phyloP scores from a whole-genome alignment of 92 coral and sea anemone genomes.

The Actinostola sp. region DNA sequence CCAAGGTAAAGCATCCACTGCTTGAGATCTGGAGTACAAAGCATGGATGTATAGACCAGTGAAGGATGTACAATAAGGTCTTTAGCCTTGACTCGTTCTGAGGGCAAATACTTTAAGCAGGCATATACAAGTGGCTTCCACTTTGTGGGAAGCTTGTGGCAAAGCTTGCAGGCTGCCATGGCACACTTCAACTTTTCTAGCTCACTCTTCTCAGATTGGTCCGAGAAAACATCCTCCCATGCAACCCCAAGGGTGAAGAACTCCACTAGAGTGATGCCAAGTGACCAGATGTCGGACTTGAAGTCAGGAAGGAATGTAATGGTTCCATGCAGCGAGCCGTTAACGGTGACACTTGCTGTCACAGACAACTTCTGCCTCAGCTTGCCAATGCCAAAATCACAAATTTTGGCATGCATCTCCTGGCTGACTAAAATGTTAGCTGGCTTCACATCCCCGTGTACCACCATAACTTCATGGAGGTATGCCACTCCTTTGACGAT shows the following conservation, averaged over 20 bases:
- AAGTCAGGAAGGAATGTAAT: conserved; percentile 24
- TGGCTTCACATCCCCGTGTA: conserved; percentile 57
- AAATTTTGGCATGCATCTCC: conserved; percentile 44
- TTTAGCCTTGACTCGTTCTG: conserved; percentile 8
- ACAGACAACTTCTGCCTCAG: conserved; percentile 37
- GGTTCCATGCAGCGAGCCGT: conserved; percentile 44
- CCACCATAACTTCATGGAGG: conserved; percentile 49
- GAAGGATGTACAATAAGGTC: conserved; percentile 9
- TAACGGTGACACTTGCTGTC: conserved; percentile 28
- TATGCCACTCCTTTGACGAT: conserved; percentile 55
- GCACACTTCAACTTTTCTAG: conserved; percentile 11
- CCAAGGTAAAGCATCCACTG: no score
- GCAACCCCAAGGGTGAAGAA: conserved; percentile 41
- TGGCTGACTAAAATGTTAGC: conserved; percentile 48
- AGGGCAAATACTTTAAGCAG: conserved; percentile 18
- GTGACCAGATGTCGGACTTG: conserved; percentile 49
- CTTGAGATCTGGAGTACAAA: no score
- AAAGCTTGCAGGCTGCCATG: conserved; percentile 10
- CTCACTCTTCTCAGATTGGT: conserved; percentile 7
- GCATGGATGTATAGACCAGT: no score
- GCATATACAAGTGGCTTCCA: neutral
- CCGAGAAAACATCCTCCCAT: conserved; percentile 38
- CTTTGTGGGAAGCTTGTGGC: conserved; percentile 14
- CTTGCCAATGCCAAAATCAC: conserved; percentile 63
- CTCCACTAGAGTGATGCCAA: conserved; percentile 51